A percentile compares a stretch with the other conserved stretches of the same genome.
These are phyloP conservation scores for Exocentrus adspersus DNA, from an alignment of 2,888 invertebrate species.

Conservation along the genomic window DNA sequence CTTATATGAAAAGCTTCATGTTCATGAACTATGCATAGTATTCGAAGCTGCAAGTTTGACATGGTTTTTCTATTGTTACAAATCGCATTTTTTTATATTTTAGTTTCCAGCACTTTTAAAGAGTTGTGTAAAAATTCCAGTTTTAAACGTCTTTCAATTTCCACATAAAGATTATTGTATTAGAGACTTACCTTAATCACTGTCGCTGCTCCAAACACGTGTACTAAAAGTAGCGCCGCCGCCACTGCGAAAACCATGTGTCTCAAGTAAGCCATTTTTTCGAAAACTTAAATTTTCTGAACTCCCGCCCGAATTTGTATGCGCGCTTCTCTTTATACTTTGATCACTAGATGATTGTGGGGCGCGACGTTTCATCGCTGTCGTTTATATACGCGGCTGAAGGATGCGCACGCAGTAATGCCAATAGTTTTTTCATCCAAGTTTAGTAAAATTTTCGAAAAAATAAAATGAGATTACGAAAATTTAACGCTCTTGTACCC, in stretches of 20 bases:
- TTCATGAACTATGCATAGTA: too few relatives aligned
- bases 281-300: background rate
- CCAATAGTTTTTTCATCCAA: background rate
- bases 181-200: conserved; percentile 5
- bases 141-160: too few relatives aligned
- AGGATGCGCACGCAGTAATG: background rate
- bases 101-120: too few relatives aligned
- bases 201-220: conserved; percentile 8
- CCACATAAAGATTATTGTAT: too few relatives aligned
- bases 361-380: background rate
- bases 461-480: too few relatives aligned
- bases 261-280: conserved; percentile 15
- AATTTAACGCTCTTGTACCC: too few relatives aligned
- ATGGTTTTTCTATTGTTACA: too few relatives aligned
- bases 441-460: too few relatives aligned
- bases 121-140: too few relatives aligned
- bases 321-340: background rate
- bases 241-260: conserved; percentile 1
- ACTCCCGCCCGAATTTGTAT: background rate
- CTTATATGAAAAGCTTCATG: too few relatives aligned
- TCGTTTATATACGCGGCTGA: background rate
- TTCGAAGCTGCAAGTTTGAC: too few relatives aligned
- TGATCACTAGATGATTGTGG: background rate
- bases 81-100: too few relatives aligned
- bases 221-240: background rate